A percentile compares a stretch with the other conserved stretches of the same genome.
Conservation (phyloP, 2,797 vertebrate species). For the Sebastes jordani region DNA sequence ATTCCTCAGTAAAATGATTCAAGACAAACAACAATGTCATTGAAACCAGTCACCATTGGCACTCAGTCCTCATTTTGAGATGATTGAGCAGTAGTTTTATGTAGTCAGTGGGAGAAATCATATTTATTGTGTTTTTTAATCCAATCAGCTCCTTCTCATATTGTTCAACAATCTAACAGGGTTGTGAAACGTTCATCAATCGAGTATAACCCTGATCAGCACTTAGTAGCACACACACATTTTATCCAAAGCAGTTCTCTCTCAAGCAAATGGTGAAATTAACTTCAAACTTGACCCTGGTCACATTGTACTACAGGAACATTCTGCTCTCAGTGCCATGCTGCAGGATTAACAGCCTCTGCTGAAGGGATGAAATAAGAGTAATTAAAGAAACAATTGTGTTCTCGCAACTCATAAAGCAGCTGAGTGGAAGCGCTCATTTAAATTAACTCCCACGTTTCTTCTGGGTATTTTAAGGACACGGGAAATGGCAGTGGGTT, state of each 20-base stretch:
- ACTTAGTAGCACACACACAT: background rate
- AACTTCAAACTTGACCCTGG: background rate
- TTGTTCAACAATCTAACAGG: background rate
- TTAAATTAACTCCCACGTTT: conserved; percentile 15
- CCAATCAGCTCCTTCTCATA: background rate
- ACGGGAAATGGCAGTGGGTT: background rate
- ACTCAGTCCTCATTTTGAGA: background rate
- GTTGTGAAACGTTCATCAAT: background rate
- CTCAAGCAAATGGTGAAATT: background rate
- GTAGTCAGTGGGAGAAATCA: background rate
- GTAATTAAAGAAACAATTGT: conserved; percentile 25
- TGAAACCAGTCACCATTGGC: background rate
- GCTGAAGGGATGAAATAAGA: conserved; percentile 2
- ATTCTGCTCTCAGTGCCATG: background rate
- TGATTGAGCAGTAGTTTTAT: background rate
- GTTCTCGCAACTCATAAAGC: conserved; percentile 5
- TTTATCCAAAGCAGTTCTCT: background rate
- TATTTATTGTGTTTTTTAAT: background rate
- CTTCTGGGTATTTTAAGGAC: background rate
- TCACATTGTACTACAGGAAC: background rate
- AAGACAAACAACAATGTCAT: background rate
- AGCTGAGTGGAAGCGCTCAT: conserved; percentile 2
- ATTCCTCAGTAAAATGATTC: background rate
- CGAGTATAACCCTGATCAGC: background rate
- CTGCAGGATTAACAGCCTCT: conserved; percentile 3